A percentile compares a stretch with the other conserved stretches of the same genome.
Evolutionary conservation across 2,113 vertebrate genomes (phyloP).

Genomic region (Aspidoscelis tigris): DNA sequence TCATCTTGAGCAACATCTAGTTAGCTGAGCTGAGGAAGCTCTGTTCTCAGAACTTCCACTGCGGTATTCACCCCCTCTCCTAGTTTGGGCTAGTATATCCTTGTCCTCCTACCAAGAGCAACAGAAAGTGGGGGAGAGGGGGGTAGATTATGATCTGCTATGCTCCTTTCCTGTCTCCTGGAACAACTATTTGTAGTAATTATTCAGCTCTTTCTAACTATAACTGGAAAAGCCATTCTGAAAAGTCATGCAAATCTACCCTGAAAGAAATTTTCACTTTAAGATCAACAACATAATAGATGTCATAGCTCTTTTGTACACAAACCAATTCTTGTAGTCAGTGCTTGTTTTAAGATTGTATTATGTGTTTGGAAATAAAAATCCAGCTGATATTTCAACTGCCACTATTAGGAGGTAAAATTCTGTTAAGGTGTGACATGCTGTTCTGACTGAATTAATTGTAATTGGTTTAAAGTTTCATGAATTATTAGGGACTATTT

Average conservation of each 20-base stretch:
- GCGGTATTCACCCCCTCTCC: too few relatives aligned
- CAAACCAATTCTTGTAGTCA: background rate
- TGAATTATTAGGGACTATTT: background rate
- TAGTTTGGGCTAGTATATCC: too few relatives aligned
- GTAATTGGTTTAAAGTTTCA: background rate
- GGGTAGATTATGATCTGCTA: too few relatives aligned
- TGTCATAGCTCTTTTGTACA: background rate
- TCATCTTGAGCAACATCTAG: too few relatives aligned
- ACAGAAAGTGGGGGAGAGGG: too few relatives aligned
- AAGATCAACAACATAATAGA: too few relatives aligned
- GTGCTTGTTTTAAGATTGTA: background rate
- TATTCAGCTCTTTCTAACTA: background rate
- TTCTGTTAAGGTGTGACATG: slow-evolving; percentile 4
- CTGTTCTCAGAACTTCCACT: too few relatives aligned
- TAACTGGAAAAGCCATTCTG: too few relatives aligned
- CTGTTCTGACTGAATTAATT: background rate
- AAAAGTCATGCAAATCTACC: too few relatives aligned
- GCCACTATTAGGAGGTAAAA: background rate
- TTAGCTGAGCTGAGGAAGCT: too few relatives aligned
- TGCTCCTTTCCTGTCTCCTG: background rate
- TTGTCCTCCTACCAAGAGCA: too few relatives aligned
- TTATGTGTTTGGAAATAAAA: background rate
- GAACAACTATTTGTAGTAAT: background rate
- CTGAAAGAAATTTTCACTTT: too few relatives aligned
- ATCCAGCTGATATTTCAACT: background rate